Evolutionary conservation across 2,113 vertebrate species (phyloP).

Genomic region (Eptesicus fuscus): DNA sequence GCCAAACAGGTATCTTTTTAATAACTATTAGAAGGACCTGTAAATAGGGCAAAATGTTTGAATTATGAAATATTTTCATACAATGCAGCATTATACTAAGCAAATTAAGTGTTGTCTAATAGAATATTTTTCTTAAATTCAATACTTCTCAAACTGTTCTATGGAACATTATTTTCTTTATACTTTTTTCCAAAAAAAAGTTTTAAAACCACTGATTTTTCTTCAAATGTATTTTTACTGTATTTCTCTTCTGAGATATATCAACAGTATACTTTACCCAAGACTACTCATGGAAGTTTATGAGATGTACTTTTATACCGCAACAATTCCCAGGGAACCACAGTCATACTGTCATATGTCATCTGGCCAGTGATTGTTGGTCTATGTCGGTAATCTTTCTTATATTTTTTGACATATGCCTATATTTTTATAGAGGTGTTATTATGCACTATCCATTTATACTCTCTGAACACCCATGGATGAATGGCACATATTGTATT

Average conservation of each 20-base stretch:
- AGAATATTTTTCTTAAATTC: neutral
- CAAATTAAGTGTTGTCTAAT: slow-evolving; percentile 12
- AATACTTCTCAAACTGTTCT: neutral
- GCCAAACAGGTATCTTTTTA: neutral
- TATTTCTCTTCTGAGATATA: neutral
- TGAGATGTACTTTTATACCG: neutral
- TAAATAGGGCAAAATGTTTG: neutral
- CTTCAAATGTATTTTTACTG: neutral
- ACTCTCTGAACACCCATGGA: neutral
- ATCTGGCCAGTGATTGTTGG: neutral
- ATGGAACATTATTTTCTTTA: neutral
- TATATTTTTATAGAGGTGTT: neutral
- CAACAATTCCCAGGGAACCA: neutral
- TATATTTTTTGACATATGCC: neutral
- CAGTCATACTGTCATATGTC: neutral
- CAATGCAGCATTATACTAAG: slow-evolving; percentile 22
- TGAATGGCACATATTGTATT: neutral
- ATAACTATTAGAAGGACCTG: neutral
- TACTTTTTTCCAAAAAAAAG: neutral
- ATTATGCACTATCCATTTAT: neutral
- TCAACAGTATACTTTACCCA: neutral
- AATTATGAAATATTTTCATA: slow-evolving; percentile 42
- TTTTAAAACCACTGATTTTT: neutral
- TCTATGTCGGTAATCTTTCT: neutral
- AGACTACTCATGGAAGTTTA: neutral